phyloP scores from a whole-genome alignment of 1,140 invertebrate species.

The Cylas formicarius region DNA sequence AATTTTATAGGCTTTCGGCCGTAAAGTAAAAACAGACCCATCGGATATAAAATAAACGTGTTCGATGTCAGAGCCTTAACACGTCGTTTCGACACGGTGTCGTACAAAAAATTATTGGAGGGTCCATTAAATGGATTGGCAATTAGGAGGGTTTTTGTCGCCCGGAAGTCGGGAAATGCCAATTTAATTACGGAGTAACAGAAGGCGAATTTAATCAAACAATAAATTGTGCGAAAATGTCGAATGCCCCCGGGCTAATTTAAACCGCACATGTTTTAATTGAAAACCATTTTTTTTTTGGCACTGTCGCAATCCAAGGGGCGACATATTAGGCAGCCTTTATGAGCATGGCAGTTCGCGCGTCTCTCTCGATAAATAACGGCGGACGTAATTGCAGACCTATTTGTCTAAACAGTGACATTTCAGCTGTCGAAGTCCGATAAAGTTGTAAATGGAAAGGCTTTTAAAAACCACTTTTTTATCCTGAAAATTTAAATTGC shows the following conservation, averaged over 20 bases:
- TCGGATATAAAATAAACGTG: slow-evolving; percentile 8
- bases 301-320: slow-evolving; percentile 10
- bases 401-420: no score
- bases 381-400: no score
- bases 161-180: slow-evolving; percentile 16
- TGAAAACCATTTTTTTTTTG: slow-evolving; percentile 14
- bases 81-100: slow-evolving; percentile 10
- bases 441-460: no score
- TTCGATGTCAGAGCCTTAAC: slow-evolving; percentile 6
- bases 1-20: no score
- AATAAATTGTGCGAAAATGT: slow-evolving; percentile 20
- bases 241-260: slow-evolving; percentile 17
- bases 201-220: slow-evolving; percentile 26
- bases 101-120: slow-evolving; percentile 16
- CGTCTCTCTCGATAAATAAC: no score
- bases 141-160: slow-evolving; percentile 25
- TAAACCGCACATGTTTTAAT: slow-evolving; percentile 21
- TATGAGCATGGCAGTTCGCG: no score
- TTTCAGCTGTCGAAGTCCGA: no score
- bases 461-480: no score
- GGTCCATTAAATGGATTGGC: slow-evolving; percentile 23
- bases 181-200: slow-evolving; percentile 25
- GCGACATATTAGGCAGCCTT: no score
- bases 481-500: no score
- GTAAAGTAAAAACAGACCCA: slow-evolving; percentile 1